Base-by-base conservation (phyloP, 2,888 invertebrate species). In the Mechanitis mazaeus region DNA sequence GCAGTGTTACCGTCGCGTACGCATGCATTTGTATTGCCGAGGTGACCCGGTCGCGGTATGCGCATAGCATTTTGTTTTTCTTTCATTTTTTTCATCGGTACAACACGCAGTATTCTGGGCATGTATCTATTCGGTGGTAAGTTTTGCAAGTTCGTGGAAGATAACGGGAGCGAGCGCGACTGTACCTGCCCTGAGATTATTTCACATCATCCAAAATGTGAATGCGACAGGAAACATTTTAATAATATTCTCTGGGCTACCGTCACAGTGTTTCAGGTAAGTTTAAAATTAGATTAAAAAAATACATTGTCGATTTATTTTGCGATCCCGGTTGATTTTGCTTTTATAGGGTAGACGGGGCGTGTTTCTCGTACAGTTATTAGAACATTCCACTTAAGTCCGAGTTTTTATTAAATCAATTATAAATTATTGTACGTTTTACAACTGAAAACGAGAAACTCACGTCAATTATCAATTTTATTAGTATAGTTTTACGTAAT, bases 111-210 rank as follows among this genome's bases (percentile, higher is more conserved):
- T 95, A 97, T 97, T 92, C 96, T 98, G 93, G 98, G 98, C 93
- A 98, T 98, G 97, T 97, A 97, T 94, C 95, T 98, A 92, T 98
- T 98, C 93, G 98, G 98, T 92, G 97, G 98, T 95, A 97, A 97
- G 95, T 98, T 98, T 96, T 98, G 98, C 96, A 97, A 96, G 94
- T 96, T 94, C 93, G 93, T 94, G 92, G 96, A 97, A 92, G 95
- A 95, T 87, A 92, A 92, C 84, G 94, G 94, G 89, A 91, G 91
- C 87, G 94, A 94, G 91, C 93, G 95, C 86, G 95, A 96, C 91
- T 98, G 98, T 92, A 95, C 95, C 90, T 98, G 98, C 93, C 94
- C 94, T 84, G 96, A 96, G 93, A 96, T 96, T 91, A 93, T 95
- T 87, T 94, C 95, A 87, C 94, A 94, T 88, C 95, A 95, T 91